phyloP scores from a whole-genome alignment of 2,113 vertebrate species.

The Bagarius yarrelli region DNA sequence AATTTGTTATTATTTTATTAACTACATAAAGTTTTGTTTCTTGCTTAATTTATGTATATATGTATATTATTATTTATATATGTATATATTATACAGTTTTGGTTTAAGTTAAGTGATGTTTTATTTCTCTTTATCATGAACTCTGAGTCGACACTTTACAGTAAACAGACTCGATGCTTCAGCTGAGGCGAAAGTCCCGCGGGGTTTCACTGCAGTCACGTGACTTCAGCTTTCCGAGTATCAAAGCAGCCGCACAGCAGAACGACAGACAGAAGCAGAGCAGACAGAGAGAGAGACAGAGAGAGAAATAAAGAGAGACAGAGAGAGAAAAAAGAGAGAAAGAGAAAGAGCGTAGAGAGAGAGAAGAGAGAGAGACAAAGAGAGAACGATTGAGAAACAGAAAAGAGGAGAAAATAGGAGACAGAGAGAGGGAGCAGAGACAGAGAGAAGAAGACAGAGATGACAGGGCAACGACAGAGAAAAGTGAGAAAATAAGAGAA shows the following conservation, averaged over 20 bases:
- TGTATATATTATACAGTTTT: too few species aligned
- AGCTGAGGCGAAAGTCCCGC: constrained; percentile 17
- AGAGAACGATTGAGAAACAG: background rate
- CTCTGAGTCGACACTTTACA: constrained; percentile 7
- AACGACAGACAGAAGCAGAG: background rate
- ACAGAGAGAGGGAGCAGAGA: background rate
- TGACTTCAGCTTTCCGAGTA: constrained; percentile 22
- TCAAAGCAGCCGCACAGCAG: background rate
- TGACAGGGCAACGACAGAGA: too few species aligned
- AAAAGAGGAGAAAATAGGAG: too few species aligned
- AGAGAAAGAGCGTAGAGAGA: background rate
- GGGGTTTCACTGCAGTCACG: constrained; percentile 40
- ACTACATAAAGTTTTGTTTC: too few species aligned
- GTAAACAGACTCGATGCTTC: constrained; percentile 17
- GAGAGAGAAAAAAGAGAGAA: background rate
- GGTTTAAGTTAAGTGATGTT: background rate
- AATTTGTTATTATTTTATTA: too few species aligned
- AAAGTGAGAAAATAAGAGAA: too few species aligned
- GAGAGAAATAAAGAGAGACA: background rate
- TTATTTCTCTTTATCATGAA: background rate
- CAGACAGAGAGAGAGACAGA: background rate
- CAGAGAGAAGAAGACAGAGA: background rate
- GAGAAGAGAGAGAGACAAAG: constrained; percentile 6
- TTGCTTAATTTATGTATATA: too few species aligned
- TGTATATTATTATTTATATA: too few species aligned